A percentile compares a stretch with the other conserved stretches of the same genome.
These are phyloP conservation scores for Crenuchus spilurus DNA, from an alignment of 2,797 vertebrate genomes.

Conservation along the genomic window DNA sequence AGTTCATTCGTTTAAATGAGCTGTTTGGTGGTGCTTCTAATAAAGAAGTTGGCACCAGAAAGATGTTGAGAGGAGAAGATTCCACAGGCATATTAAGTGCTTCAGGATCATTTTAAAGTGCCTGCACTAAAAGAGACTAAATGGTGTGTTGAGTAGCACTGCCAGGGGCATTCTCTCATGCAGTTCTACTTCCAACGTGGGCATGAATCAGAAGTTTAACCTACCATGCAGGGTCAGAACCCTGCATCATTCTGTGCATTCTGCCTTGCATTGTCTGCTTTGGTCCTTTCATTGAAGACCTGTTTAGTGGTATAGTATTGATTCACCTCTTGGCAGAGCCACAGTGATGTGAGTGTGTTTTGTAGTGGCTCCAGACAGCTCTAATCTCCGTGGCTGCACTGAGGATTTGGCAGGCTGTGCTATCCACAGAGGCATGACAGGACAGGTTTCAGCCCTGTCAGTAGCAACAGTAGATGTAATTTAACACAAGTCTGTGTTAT, in stretches of 20 bases:
- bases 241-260: constrained; percentile 44
- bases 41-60: constrained; percentile 7
- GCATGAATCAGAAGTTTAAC: background rate
- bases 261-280: constrained; percentile 1
- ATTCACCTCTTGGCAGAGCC: constrained; percentile 15
- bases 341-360: background rate
- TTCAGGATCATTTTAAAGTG: background rate
- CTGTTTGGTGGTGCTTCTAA: constrained; percentile 2
- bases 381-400: constrained; percentile 58
- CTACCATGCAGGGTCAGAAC: background rate
- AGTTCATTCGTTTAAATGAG: constrained; percentile 2
- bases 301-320: constrained; percentile 16
- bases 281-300: constrained; percentile 8
- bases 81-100: constrained; percentile 20
- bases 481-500: constrained; percentile 19
- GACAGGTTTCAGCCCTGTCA: constrained; percentile 57
- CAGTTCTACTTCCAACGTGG: background rate
- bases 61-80: constrained; percentile 2
- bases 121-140: background rate
- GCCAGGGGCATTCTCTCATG: constrained; percentile 9
- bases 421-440: constrained; percentile 62
- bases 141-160: constrained; percentile 1
- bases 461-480: constrained; percentile 19
- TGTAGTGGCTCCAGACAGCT: constrained; percentile 47
- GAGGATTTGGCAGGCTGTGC: constrained; percentile 64